phyloP scores from a whole-genome alignment of 2,113 vertebrate genomes.

The Rattus rattus region DNA sequence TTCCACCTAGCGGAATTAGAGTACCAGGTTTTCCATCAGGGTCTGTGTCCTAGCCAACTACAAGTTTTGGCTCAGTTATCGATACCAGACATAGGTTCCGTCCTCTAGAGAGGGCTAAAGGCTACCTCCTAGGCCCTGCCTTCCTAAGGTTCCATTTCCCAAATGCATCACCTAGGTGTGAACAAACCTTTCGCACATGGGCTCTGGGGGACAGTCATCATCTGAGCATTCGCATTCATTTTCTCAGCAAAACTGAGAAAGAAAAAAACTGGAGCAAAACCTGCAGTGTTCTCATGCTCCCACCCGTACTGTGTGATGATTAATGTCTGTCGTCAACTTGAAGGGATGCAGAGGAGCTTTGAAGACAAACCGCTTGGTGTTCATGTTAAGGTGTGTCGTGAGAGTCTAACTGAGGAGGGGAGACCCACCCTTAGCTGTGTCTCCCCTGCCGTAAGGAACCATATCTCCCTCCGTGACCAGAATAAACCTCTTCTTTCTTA shows the following conservation, averaged over 20 bases:
- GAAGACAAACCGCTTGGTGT: not conserved
- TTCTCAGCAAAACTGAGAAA: not conserved
- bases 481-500: not conserved
- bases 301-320: not conserved
- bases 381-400: not conserved
- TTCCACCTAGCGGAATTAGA: not conserved
- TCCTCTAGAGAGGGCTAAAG: not conserved
- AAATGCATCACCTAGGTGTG: not conserved
- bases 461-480: not conserved
- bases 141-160: not conserved
- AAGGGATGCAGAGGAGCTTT: not conserved
- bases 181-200: not conserved
- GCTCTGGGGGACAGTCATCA: not conserved
- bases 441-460: not conserved
- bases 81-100: not conserved
- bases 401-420: not conserved
- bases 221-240: not conserved
- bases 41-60: not conserved
- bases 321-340: not conserved
- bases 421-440: not conserved
- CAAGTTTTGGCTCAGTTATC: not conserved
- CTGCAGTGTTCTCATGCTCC: not conserved
- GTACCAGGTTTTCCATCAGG: not conserved
- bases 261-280: not conserved
- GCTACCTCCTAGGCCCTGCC: not conserved